phyloP scores from a whole-genome alignment of 2,113 vertebrate species.

The Sander vitreus region DNA sequence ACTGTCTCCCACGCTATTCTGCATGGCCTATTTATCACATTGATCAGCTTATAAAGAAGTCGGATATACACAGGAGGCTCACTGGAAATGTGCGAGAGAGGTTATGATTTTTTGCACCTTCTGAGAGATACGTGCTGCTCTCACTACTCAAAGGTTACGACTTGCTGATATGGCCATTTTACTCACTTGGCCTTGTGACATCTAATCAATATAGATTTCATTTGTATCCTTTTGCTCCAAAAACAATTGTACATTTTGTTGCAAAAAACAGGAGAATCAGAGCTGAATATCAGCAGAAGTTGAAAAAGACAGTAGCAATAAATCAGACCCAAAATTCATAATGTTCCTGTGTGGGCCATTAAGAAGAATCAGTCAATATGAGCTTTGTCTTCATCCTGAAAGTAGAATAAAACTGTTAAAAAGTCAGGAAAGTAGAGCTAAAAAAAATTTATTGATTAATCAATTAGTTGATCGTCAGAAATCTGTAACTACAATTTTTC shows the following conservation, averaged over 20 bases:
- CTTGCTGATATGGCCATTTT: conserved; percentile 8
- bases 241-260: conserved; percentile 1
- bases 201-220: background rate
- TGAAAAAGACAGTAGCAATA: background rate
- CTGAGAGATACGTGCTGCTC: background rate
- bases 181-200: background rate
- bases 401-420: background rate
- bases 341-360: background rate
- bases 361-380: background rate
- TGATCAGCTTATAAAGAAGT: conserved; percentile 69
- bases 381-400: background rate
- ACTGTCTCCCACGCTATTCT: conserved; percentile 71
- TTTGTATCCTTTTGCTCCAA: background rate
- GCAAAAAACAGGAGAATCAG: background rate
- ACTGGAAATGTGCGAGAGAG: conserved; percentile 28
- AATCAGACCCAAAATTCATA: background rate
- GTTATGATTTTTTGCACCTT: conserved; percentile 26
- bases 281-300: background rate
- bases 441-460: background rate
- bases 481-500: background rate
- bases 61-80: conserved; percentile 47
- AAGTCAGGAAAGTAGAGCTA: background rate
- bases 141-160: conserved; percentile 4
- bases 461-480: too few species aligned
- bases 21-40: conserved; percentile 77